Evolutionary conservation across 2,797 vertebrate genomes (phyloP), one percentile per base, ranked within the genome.

Genomic region (Neostethus bicornis): DNA sequence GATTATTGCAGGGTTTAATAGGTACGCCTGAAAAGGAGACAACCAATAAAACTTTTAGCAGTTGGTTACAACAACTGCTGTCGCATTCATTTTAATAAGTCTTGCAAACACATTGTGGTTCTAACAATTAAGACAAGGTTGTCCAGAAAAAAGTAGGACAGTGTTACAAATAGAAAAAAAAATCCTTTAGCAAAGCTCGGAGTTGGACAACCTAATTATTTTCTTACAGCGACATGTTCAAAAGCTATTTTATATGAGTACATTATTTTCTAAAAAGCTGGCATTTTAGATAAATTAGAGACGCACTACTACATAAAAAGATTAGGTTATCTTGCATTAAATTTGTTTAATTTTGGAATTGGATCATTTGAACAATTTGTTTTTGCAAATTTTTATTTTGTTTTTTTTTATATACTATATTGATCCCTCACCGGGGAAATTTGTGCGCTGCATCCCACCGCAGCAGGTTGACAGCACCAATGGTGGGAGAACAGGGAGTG

Each of bases 1-100:
- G 52, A 53, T 39, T 34, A 20, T 38, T 38, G 35, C 12, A 32
- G 28, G 11, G 23, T 39, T 51, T 19, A 29, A 38, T 39, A 34
- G 32, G 51, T 48, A 53, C 45, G 46, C n/a, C 5, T 8, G n/a
- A 32, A 17, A 52, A 43, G 44, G n/a, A 34, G 42, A 43, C 1
- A 35, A 41, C 31, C 9, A 25, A 42, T 4, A 55, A 14, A 24
- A n/a, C 2, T 10, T 28, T 26, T 23, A 37, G 34, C 3, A 17
- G n/a, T 35, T 14, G 3, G n/a, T 37, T 34, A 13, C 8, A 44
- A 49, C 51, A 39, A 20, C 41, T 35, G 3, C 4, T 5, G 28
- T 20, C 3, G 51, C 35, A 34, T 16, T 46, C 26, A 35, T 31
- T 38, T 54, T 12, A 21, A 13, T 25, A 10, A 69, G 19, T 37